Evolutionary conservation across 2,888 invertebrate genomes (phyloP).

Genomic region (Ferrisia virgata): DNA sequence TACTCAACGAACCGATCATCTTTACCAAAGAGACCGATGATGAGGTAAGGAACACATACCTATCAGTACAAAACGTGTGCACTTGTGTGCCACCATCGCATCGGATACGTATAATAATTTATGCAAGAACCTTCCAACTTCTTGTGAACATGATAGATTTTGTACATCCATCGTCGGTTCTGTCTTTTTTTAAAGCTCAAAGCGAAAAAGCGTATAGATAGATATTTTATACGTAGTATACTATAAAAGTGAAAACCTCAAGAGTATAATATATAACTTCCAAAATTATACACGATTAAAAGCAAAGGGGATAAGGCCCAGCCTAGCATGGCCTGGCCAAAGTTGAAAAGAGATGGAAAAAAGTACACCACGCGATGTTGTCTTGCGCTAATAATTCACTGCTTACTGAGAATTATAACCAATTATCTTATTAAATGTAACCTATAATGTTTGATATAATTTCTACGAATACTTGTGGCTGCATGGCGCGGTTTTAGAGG

Average conservation of each 20-base stretch:
- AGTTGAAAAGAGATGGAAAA: slow-evolving; percentile 3
- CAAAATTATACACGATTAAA: slow-evolving; percentile 30
- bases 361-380: slow-evolving; percentile 46
- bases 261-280: slow-evolving; percentile 31
- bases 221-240: too few relatives aligned
- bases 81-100: background rate
- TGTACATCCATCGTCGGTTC: background rate
- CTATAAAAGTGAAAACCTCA: slow-evolving; percentile 31
- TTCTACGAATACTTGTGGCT: slow-evolving; percentile 32
- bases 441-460: slow-evolving; percentile 42
- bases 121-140: background rate
- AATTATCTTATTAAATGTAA: slow-evolving; percentile 44
- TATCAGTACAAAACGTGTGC: too few relatives aligned
- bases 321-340: too few relatives aligned
- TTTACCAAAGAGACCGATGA: background rate
- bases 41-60: background rate
- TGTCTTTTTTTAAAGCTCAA: slow-evolving; percentile 9
- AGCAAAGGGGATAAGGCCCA: background rate
- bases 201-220: slow-evolving; percentile 29
- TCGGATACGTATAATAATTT: background rate
- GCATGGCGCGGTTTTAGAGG: background rate
- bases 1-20: background rate
- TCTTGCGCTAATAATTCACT: slow-evolving; percentile 46
- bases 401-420: slow-evolving; percentile 37
- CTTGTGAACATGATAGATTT: background rate